Conservation (phyloP, 1,140 invertebrate genomes). For the Neodiprion pinetum region DNA sequence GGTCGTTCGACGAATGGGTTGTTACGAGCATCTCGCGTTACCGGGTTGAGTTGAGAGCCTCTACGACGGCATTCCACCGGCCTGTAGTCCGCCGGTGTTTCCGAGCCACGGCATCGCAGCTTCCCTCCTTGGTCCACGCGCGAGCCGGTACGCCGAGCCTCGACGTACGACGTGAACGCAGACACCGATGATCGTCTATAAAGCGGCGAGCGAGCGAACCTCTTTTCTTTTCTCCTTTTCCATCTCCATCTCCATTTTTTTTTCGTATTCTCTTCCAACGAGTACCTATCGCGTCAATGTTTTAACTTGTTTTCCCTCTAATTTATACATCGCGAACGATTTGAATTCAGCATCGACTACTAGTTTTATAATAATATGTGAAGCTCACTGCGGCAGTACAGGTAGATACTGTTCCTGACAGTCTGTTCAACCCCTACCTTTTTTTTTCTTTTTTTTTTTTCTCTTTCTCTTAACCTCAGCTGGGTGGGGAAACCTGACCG, state of each 20-base stretch:
- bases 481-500: too few relatives aligned
- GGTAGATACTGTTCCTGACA: too few relatives aligned
- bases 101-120: constrained; percentile 32
- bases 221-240: constrained; percentile 15
- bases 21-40: neutral
- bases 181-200: constrained; percentile 8
- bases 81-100: constrained; percentile 51
- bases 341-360: too few relatives aligned
- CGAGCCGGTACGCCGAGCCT: constrained; percentile 35
- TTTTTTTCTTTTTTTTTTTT: too few relatives aligned
- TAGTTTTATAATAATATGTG: too few relatives aligned
- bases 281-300: neutral
- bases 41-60: constrained; percentile 58
- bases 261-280: neutral
- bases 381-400: too few relatives aligned
- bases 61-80: constrained; percentile 60
- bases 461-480: too few relatives aligned
- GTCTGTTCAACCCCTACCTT: too few relatives aligned
- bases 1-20: too few relatives aligned
- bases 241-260: constrained; percentile 13
- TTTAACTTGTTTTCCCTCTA: neutral
- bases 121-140: constrained; percentile 28
- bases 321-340: too few relatives aligned
- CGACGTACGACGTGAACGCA: constrained; percentile 6
- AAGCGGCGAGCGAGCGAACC: neutral